phyloP scores from a whole-genome alignment of 2,888 invertebrate genomes.

The Epirrhoe tristata region DNA sequence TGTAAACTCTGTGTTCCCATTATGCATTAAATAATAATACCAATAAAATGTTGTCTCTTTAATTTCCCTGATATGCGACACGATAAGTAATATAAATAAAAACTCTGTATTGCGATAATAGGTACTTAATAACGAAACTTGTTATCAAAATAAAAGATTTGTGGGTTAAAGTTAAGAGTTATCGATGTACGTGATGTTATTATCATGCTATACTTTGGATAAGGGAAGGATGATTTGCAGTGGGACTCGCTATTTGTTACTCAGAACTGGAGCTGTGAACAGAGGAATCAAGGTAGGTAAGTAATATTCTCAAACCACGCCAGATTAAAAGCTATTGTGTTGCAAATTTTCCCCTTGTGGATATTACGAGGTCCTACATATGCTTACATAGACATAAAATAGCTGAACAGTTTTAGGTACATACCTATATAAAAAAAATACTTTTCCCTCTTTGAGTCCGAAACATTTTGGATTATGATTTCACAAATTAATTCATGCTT shows the following conservation, averaged over 20 bases:
- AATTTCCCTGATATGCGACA: constrained; percentile 2
- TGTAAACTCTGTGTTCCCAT: too few species aligned
- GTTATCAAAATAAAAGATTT: constrained; percentile 43
- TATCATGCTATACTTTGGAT: constrained; percentile 46
- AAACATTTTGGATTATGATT: too few species aligned
- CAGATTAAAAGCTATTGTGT: background rate
- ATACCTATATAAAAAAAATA: too few species aligned
- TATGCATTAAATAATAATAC: too few species aligned
- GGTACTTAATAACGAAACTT: constrained; percentile 15
- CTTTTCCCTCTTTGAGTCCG: too few species aligned
- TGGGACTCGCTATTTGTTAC: constrained; percentile 5
- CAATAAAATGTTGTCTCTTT: background rate
- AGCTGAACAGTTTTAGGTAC: too few species aligned
- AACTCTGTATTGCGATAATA: too few species aligned
- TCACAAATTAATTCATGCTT: too few species aligned
- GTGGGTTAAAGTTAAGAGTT: constrained; percentile 50
- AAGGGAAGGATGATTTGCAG: constrained; percentile 6
- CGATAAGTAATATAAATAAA: constrained; percentile 21
- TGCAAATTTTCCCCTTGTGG: background rate
- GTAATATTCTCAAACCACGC: background rate
- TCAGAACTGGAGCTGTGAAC: constrained; percentile 14
- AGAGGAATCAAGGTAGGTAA: background rate
- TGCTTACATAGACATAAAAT: too few species aligned
- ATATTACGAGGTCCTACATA: background rate
- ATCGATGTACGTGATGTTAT: constrained; percentile 62